A percentile compares a stretch with the other conserved stretches of the same genome.
Conservation (phyloP, 2,888 invertebrate species). For the Xylota sylvarum region DNA sequence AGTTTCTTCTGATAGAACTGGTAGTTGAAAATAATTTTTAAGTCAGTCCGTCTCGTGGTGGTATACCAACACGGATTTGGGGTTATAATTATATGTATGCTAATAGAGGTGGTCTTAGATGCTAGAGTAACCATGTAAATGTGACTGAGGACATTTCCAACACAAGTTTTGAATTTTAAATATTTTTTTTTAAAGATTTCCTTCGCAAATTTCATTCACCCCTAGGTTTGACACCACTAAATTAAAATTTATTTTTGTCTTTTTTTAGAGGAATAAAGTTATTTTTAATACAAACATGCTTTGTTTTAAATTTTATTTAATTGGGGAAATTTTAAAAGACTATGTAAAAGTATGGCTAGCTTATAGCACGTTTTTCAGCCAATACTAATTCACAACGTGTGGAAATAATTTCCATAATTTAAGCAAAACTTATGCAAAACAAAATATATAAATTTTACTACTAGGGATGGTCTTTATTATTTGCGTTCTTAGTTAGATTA, state of each 20-base stretch:
- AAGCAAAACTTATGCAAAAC: constrained; percentile 13
- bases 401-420: constrained; percentile 42
- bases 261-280: not conserved
- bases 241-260: not conserved
- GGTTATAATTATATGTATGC: constrained; percentile 57
- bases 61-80: constrained; percentile 42
- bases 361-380: constrained; percentile 10
- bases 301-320: not conserved
- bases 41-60: constrained; percentile 12
- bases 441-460: constrained; percentile 1
- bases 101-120: constrained; percentile 26
- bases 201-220: constrained; percentile 21
- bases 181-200: not conserved
- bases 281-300: not conserved
- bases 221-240: not conserved
- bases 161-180: constrained; percentile 22
- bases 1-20: constrained; percentile 54
- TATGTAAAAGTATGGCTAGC: not conserved
- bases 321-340: not conserved
- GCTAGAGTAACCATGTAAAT: constrained; percentile 24
- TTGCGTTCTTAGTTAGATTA: constrained; percentile 21
- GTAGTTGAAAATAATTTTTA: constrained; percentile 17
- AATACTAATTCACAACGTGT: constrained; percentile 37
- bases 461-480: constrained; percentile 22
- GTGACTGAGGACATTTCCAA: constrained; percentile 4